Evolutionary conservation across 2,797 vertebrate species (phyloP), one percentile per base, ranked within the genome.

Genomic region (Steatocranus sp.): DNA sequence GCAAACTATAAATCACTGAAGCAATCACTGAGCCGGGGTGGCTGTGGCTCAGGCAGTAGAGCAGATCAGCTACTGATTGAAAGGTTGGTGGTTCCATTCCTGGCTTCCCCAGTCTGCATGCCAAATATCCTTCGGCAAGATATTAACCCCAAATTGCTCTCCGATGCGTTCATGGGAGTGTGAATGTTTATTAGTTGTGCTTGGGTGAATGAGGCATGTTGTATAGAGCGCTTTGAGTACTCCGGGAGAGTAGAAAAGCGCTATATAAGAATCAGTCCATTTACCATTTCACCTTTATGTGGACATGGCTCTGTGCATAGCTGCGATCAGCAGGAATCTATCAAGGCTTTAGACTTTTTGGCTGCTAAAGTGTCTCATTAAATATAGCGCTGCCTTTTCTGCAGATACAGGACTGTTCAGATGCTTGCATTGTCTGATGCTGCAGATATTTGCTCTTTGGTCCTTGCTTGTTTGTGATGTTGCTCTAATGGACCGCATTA

Each of bases 1-100:
- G 41, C 86, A 79, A 77, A 68, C 78, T 76, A 75, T 82, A 90
- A 87, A 92, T 93, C 88, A 86, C 83, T 49, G 79, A 79, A 68
- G 79, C 75, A 84, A 36, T 86, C 25, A 25, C 25, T 25, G 3
- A 25, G 25, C 25, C 25, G 25, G 25, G 25, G 25, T 25, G 25
- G 25, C 25, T 25, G 25, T 25, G 25, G 25, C 25, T 25, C 25
- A 25, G 25, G 25, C 25, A 25, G 25, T 25, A 25, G 25, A 25
- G 25, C 25, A 25, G 25, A 25, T 25, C 25, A 25, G 25, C 25
- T 25, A 25, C 25, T 25, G 25, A 25, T 25, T 25, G 25, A 4
- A 25, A 25, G 25, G 25, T 25, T 25, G 25, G 25, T 25, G 25
- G 25, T 25, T 25, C 25, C 25, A 25, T 25, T 25, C 25, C 25